Conservation (phyloP, 1,140 invertebrate species). For the Varroa destructor region DNA sequence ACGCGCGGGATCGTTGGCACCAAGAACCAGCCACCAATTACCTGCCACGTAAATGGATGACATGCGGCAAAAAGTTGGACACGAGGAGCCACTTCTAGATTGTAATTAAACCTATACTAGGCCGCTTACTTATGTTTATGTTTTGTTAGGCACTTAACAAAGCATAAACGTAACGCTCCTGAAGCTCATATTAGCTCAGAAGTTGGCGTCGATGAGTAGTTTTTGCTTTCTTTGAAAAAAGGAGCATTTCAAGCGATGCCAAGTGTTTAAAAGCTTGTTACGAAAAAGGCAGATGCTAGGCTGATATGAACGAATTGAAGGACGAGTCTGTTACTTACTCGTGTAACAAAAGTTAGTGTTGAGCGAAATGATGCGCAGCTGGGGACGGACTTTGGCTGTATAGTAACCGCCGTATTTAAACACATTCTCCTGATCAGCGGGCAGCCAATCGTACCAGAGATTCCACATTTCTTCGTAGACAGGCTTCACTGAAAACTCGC, state of each 20-base stretch:
- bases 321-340: slow-evolving; percentile 47
- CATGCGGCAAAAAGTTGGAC: neutral
- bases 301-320: neutral
- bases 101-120: too few relatives aligned
- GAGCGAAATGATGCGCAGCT: slow-evolving; percentile 56
- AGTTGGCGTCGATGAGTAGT: too few relatives aligned
- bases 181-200: too few relatives aligned
- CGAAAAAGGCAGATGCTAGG: too few relatives aligned
- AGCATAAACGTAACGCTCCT: too few relatives aligned
- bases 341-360: slow-evolving; percentile 61
- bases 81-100: neutral
- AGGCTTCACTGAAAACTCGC: slow-evolving; percentile 20
- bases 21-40: slow-evolving; percentile 41
- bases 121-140: too few relatives aligned
- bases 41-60: neutral
- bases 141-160: too few relatives aligned
- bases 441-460: slow-evolving; percentile 27
- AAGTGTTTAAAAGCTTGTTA: too few relatives aligned
- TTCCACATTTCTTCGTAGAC: slow-evolving; percentile 25
- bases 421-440: slow-evolving; percentile 20
- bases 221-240: too few relatives aligned
- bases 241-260: too few relatives aligned
- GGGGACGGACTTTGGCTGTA: slow-evolving; percentile 48
- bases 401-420: slow-evolving; percentile 51
- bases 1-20: slow-evolving; percentile 47